Evolutionary conservation across 2,888 invertebrate species (phyloP).

Genomic region (Macrosiphum euphorbiae): DNA sequence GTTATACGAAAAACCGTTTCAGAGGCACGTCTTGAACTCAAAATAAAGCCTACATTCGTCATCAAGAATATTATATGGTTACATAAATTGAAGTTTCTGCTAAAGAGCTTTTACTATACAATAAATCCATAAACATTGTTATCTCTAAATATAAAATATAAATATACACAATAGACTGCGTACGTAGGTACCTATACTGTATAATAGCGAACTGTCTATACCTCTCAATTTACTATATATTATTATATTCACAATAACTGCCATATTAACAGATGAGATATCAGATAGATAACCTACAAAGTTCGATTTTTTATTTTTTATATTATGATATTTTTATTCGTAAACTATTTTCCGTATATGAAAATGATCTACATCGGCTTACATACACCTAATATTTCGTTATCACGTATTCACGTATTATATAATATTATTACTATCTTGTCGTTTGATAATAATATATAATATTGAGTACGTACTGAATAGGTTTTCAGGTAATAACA

Average conservation of each 20-base stretch:
- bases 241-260: neutral
- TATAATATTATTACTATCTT: neutral
- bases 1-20: neutral
- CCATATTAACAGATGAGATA: neutral
- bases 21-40: neutral
- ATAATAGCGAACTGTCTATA: neutral
- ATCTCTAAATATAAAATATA: neutral
- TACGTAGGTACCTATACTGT: neutral
- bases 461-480: neutral
- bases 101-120: neutral
- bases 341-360: neutral
- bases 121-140: neutral
- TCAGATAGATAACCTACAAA: neutral
- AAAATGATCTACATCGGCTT: neutral
- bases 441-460: neutral
- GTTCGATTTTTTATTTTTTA: neutral
- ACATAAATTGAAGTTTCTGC: neutral
- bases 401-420: neutral
- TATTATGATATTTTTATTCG: neutral
- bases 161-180: neutral
- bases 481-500: neutral
- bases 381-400: neutral
- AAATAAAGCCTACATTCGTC: neutral
- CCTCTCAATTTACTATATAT: neutral
- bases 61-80: neutral